Base-by-base conservation (phyloP, 2,797 vertebrate species). In the Channa striata region DNA sequence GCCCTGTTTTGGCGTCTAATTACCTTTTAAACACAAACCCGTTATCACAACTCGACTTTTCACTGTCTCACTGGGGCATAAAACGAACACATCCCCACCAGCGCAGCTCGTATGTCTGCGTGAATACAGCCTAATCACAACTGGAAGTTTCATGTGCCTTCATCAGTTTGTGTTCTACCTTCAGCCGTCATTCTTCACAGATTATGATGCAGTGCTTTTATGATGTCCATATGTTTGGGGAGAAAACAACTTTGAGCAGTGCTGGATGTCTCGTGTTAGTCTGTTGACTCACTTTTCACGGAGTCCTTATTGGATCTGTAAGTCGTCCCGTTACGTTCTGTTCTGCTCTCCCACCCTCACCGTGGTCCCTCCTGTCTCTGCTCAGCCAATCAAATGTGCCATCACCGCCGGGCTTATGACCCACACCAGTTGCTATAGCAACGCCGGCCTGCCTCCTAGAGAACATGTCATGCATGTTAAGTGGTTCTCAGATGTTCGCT, bases 381-480 rank as follows among this genome's bases (percentile, higher is more conserved):
- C 94, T 93, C 94, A 96, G 93, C 96, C 96, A 97, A 97, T 97
- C 96, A 95, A 95, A 96, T 93, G 87, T 93, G 92, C 95, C 94
- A 70, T 84, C 83, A 82, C 80, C 92, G 89, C 85, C 10, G 59
- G 89, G 94, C 95, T 95, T 95, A 96, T 98, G 97, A 98, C 97
- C 97, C 92, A 93, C 93, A 91, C 92, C 90, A 92, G 96, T 95
- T 93, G 78, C 93, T 82, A 92, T 93, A 85, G 91, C 84, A 92
- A 94, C 90, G 40, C 68, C 82, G 80, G 81, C 89, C 92, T 93
- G 90, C 96, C 96, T 98, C 96, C 96, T 81, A 85, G 93, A 95
- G 96, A 96, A 96, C 96, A 96, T 94, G 95, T 95, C 95, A 95
- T 97, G 97, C 97, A 98, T 99, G 95, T 97, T 98, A 99, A 99